These are phyloP conservation scores for Xestia rhomboidea DNA, from an alignment of 2,888 invertebrate genomes.

Conservation along the genomic window DNA sequence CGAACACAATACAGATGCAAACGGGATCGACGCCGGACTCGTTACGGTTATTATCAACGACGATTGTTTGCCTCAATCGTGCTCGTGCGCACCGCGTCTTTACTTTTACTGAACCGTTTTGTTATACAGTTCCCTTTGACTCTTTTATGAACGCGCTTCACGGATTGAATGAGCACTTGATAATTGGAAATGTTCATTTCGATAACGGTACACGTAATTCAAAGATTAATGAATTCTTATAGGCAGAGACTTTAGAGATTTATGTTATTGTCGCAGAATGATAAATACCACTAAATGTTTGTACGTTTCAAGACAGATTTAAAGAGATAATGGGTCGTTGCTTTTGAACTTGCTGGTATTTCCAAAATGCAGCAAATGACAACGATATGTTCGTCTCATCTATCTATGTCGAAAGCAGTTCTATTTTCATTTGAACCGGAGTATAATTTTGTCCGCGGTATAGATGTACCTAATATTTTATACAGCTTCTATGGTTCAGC, in stretches of 20 bases:
- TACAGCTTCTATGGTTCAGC: conserved; percentile 16
- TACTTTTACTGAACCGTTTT: conserved; percentile 75
- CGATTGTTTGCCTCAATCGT: conserved; percentile 82
- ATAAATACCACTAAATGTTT: conserved; percentile 45
- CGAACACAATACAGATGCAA: conserved; percentile 82
- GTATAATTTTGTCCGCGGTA: conserved; percentile 53
- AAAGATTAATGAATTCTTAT: conserved; percentile 39
- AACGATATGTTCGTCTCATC: conserved; percentile 69
- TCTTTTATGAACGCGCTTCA: conserved; percentile 63
- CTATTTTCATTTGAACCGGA: conserved; percentile 64
- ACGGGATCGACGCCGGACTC: conserved; percentile 80
- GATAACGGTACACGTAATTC: conserved; percentile 51
- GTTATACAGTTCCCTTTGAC: conserved; percentile 78
- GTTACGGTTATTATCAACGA: conserved; percentile 84
- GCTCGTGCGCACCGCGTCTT: conserved; percentile 79
- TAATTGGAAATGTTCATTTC: conserved; percentile 65
- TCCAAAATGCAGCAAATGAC: conserved; percentile 72
- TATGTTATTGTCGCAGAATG: conserved; percentile 34
- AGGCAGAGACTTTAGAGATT: conserved; percentile 26
- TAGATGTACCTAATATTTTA: conserved; percentile 49
- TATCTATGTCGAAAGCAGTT: conserved; percentile 59
- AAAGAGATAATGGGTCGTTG: conserved; percentile 59
- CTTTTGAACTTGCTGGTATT: conserved; percentile 62
- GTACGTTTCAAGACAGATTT: conserved; percentile 46
- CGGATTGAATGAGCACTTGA: conserved; percentile 55